These are phyloP conservation scores for Leucoma salicis DNA, from an alignment of 2,888 invertebrate genomes.

Conservation along the genomic window DNA sequence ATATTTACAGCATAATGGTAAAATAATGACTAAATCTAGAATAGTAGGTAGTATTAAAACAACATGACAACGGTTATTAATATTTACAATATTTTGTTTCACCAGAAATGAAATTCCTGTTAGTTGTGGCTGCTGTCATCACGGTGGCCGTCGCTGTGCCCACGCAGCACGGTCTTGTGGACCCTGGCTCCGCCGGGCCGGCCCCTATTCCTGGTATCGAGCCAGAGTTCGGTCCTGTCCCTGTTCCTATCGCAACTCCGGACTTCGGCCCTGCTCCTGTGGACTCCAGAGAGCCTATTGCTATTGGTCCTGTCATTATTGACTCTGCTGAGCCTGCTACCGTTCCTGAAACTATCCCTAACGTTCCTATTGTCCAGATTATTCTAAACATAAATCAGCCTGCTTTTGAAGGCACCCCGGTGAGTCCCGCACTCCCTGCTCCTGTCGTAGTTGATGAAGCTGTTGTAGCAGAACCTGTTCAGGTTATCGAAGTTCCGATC, in stretches of 20 bases:
- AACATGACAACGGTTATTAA: too few species aligned
- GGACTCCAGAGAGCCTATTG: conserved; percentile 4
- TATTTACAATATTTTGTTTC: not conserved
- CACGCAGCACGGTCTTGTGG: conserved; percentile 12
- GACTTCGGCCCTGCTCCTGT: conserved; percentile 5
- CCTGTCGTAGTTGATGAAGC: conserved; percentile 2
- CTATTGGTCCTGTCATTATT: not conserved
- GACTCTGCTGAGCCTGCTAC: not conserved
- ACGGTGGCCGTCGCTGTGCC: conserved; percentile 19
- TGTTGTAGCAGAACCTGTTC: not conserved
- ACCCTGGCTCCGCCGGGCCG: conserved; percentile 4
- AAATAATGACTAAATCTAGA: too few species aligned
- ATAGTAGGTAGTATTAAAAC: too few species aligned
- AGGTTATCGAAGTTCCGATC: conserved; percentile 11
- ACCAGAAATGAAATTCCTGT: conserved; percentile 26
- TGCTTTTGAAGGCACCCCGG: conserved; percentile 9
- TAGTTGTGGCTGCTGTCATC: conserved; percentile 23
- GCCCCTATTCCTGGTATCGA: not conserved
- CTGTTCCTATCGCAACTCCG: not conserved
- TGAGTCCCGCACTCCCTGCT: conserved; percentile 1
- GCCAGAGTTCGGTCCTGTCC: not conserved
- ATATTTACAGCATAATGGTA: too few species aligned
- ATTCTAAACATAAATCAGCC: conserved; percentile 18
- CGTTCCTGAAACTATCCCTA: conserved; percentile 5
- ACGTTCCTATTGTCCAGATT: conserved; percentile 16